A percentile compares a stretch with the other conserved stretches of the same genome.
Evolutionary conservation across 2,888 invertebrate species (phyloP).

Genomic region (Hyppa rectilinea): DNA sequence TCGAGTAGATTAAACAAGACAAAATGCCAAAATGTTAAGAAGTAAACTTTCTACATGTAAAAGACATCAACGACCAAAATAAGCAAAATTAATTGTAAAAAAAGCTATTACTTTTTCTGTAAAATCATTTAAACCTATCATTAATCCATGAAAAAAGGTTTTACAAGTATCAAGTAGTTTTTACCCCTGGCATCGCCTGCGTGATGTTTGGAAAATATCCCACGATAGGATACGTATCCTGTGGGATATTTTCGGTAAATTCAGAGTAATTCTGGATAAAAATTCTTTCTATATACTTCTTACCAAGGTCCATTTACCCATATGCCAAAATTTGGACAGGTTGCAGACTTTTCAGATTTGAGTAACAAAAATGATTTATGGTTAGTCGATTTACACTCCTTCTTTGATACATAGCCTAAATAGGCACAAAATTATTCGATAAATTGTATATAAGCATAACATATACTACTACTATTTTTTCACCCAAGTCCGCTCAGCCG

Average conservation of each 20-base stretch:
- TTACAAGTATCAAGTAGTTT: constrained; percentile 51
- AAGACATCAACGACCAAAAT: constrained; percentile 46
- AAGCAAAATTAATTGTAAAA: neutral
- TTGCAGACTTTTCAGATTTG: constrained; percentile 30
- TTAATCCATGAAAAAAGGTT: constrained; percentile 6
- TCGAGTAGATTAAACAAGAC: no score
- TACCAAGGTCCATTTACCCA: no score
- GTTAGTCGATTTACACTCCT: neutral
- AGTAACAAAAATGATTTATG: neutral
- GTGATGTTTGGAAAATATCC: no score
- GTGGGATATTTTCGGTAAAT: no score
- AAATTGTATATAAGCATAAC: neutral
- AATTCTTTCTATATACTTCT: no score
- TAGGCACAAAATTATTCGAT: neutral
- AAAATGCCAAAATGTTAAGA: neutral
- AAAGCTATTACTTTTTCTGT: neutral
- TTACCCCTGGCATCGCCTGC: no score
- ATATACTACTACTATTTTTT: no score
- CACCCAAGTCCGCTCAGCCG: no score
- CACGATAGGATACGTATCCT: no score
- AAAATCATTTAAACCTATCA: neutral
- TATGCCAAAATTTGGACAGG: constrained; percentile 41
- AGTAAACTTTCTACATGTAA: constrained; percentile 12
- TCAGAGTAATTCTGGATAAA: no score
- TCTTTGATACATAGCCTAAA: neutral